Evolutionary conservation across 2,113 vertebrate genomes (phyloP).

Genomic region (Monarcha castaneiventris): DNA sequence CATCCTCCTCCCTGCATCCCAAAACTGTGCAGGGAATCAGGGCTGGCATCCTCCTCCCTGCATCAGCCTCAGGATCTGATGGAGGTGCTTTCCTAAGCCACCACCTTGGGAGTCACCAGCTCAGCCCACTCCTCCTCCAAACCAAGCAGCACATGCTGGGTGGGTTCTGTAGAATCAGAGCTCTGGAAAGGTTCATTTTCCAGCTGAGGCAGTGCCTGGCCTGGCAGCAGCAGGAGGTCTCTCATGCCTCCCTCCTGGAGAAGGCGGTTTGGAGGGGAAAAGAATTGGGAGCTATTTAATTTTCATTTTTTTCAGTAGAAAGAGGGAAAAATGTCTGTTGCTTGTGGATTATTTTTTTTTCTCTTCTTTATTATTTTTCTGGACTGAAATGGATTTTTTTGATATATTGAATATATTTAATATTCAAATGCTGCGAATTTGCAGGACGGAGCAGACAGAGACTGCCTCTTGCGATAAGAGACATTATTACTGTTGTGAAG

Average conservation of each 20-base stretch:
- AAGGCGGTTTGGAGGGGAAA: not conserved
- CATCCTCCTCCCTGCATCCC: not conserved
- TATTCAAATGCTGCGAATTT: constrained; percentile 66
- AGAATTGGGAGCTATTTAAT: not conserved
- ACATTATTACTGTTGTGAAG: constrained; percentile 55
- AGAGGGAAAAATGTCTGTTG: not conserved
- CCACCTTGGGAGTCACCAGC: not conserved
- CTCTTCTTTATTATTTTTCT: constrained; percentile 35
- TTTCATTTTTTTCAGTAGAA: not conserved
- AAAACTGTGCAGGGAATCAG: not conserved
- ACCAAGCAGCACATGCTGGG: not conserved
- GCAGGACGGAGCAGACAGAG: constrained; percentile 44
- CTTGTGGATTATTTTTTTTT: not conserved
- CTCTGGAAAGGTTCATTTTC: not conserved
- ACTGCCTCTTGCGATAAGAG: constrained; percentile 61
- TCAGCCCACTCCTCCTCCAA: not conserved
- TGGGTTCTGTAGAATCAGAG: not conserved
- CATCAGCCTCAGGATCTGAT: not conserved
- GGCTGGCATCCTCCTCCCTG: not conserved
- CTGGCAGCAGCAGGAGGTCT: not conserved
- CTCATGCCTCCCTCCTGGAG: not conserved
- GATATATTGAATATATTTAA: constrained; percentile 49
- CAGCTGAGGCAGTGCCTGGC: not conserved
- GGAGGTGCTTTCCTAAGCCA: not conserved
- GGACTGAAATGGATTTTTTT: constrained; percentile 57